phyloP scores from a whole-genome alignment of 2,113 vertebrate species.

The Bos indicus region DNA sequence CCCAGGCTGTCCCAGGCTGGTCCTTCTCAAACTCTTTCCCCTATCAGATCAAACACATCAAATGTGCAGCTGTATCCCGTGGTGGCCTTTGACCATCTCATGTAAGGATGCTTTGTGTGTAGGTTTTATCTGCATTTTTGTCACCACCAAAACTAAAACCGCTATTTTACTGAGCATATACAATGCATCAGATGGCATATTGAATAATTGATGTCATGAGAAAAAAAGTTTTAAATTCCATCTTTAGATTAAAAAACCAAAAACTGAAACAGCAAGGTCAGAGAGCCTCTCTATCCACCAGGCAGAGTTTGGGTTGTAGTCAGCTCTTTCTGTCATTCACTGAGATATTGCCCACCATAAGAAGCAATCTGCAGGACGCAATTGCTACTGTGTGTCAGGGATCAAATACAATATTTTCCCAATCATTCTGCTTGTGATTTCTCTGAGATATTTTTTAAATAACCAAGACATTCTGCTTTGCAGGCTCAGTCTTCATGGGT shows the following conservation, averaged over 20 bases:
- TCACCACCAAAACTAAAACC: neutral
- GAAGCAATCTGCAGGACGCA: neutral
- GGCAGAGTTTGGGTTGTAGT: neutral
- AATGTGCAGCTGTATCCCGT: accelerated
- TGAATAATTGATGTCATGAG: neutral
- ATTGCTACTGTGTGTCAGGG: accelerated
- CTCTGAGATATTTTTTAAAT: neutral
- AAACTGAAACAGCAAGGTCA: neutral
- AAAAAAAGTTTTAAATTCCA: neutral
- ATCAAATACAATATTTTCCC: neutral
- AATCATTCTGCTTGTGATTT: neutral
- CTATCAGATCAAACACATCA: neutral
- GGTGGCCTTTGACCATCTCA: neutral
- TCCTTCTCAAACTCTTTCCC: neutral
- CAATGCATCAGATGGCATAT: too few relatives aligned
- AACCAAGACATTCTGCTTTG: neutral
- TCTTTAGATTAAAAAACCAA: neutral
- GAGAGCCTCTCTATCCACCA: too few relatives aligned
- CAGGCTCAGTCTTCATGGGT: neutral
- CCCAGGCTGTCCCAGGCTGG: neutral
- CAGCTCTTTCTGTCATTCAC: too few relatives aligned
- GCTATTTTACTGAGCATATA: neutral
- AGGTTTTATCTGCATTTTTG: neutral
- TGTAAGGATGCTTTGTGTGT: neutral
- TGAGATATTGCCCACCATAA: accelerated